These are phyloP conservation scores for Jacana jacana DNA, from an alignment of 2,113 vertebrate genomes.

Conservation along the genomic window DNA sequence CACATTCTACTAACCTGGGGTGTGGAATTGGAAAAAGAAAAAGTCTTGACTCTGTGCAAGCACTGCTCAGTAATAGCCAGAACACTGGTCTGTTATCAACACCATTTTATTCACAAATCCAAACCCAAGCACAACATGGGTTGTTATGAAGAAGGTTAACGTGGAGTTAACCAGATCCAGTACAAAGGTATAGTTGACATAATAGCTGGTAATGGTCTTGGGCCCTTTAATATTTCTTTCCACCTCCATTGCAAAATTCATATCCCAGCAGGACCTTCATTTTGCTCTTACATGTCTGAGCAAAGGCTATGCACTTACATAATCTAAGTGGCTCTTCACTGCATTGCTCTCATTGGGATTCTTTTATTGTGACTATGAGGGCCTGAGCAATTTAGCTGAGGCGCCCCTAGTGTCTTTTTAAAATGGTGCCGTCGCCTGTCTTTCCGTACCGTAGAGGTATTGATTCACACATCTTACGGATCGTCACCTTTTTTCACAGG, in stretches of 20 bases:
- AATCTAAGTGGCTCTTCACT: neutral
- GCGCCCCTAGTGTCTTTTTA: neutral
- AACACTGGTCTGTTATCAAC: neutral
- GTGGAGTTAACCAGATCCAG: neutral
- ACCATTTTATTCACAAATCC: neutral
- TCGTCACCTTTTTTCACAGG: neutral
- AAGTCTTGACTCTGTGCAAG: neutral
- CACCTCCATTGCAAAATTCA: accelerated
- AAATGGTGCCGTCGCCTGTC: neutral
- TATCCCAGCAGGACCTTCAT: neutral
- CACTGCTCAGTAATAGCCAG: neutral
- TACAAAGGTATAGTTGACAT: neutral
- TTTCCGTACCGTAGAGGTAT: neutral
- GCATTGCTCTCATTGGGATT: neutral
- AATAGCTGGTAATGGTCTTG: neutral
- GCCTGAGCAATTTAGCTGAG: neutral
- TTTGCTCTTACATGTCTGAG: neutral
- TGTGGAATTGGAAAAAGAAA: neutral
- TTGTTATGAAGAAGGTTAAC: neutral
- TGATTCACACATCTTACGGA: neutral
- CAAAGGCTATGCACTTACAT: neutral
- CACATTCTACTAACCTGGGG: neutral
- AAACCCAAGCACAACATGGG: neutral
- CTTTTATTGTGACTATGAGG: neutral
- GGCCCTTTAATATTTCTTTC: neutral